These are phyloP conservation scores for Zelostemma sp. DNA, from an alignment of 1,140 invertebrate species.

Conservation along the genomic window DNA sequence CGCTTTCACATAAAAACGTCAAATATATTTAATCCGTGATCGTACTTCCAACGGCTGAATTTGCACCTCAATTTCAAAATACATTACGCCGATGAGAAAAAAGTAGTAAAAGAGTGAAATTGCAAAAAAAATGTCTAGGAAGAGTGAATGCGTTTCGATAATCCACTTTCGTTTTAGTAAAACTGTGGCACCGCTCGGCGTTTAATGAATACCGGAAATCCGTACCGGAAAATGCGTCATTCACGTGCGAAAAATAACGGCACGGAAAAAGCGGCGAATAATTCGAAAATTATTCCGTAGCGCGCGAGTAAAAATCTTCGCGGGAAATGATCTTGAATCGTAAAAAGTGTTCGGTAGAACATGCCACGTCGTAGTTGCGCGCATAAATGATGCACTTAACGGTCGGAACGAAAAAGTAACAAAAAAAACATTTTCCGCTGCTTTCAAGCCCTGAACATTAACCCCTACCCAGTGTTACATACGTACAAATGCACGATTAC, in stretches of 20 bases:
- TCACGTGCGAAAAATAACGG: not conserved
- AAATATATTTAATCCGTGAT: slow-evolving; percentile 7
- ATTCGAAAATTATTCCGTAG: not conserved
- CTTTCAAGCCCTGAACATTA: slow-evolving; percentile 20
- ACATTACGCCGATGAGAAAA: slow-evolving; percentile 6
- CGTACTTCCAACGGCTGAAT: not conserved
- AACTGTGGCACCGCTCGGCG: too few species aligned
- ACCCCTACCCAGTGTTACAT: slow-evolving; percentile 4
- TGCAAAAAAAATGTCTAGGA: not conserved
- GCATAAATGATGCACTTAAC: slow-evolving; percentile 25
- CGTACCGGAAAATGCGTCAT: too few species aligned
- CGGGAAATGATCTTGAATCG: slow-evolving; percentile 2
- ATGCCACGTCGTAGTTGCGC: slow-evolving; percentile 5
- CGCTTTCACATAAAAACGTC: slow-evolving; percentile 1
- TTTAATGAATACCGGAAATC: too few species aligned
- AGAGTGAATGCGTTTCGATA: too few species aligned
- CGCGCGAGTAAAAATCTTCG: slow-evolving; percentile 3
- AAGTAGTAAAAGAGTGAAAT: not conserved
- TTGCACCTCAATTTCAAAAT: slow-evolving; percentile 7
- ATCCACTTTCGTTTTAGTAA: too few species aligned
- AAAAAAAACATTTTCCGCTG: slow-evolving; percentile 8
- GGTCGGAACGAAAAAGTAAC: slow-evolving; percentile 12
- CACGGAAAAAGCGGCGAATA: not conserved
- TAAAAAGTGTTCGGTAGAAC: slow-evolving; percentile 17
- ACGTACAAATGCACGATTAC: slow-evolving; percentile 12